Base-by-base conservation (phyloP, 2,888 invertebrate genomes). In the Melieria crassipennis region DNA sequence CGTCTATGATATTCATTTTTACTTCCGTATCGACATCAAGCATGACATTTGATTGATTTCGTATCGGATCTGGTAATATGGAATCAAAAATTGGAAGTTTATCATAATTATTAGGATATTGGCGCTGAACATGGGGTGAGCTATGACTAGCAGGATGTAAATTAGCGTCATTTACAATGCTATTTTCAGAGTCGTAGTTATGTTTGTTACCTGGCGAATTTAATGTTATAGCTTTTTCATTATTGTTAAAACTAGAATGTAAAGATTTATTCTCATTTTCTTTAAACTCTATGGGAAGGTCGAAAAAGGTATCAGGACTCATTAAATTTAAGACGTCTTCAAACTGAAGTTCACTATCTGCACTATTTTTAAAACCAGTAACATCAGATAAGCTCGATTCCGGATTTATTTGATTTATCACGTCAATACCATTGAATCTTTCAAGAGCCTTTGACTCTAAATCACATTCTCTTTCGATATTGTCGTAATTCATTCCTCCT, bases 161-260 rank as follows among this genome's bases (percentile, higher is more conserved):
- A 78, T 85, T 86, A 61, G 85, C 82, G 79, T 86, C 86, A 68
- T 85, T 83, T 13, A 86, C 83, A 77, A 85, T 84, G 65, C 82
- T 83, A 16, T 81, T 80, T 73, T 77, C 78, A 70, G 78, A 78
- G 52, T 83, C 79, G 69, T 72, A 77, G 64, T 80, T 75, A 69
- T 79, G 78, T 65, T 79, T 81, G 72, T 77, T 70, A 43, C 70
- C 71, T 65, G 63, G 46, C n/a, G 48, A 1, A 47, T 47, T 13
- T 16, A n/a, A 60, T 42, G 42, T 30, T 42, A 42, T 69, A 30
- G 43, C 11, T 62, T 69, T n/a, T 55, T 56, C 63, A 48, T 47
- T 55, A 13, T 30, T 62, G n/a, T 55, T 65, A 43, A 42, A 6
- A 55, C 52, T 70, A 30, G 50, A 58, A 52, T 60, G 60, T 42